phyloP scores from a whole-genome alignment of 2,888 invertebrate genomes.

The Nasonovia ribisnigri region DNA sequence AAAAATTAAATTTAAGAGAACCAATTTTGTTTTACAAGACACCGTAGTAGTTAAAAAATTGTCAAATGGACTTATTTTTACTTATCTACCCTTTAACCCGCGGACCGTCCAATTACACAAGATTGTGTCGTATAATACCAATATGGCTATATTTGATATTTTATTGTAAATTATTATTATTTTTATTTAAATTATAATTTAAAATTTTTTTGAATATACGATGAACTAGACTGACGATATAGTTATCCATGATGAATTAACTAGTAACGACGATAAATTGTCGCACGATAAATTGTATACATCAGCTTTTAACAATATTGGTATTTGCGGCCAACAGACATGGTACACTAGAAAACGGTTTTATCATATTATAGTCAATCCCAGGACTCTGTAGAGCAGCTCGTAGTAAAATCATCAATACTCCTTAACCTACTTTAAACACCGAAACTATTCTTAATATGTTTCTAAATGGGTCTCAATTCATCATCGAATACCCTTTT shows the following conservation, averaged over 20 bases:
- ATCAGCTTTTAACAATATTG: not conserved
- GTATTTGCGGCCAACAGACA: not conserved
- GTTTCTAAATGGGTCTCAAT: constrained; percentile 43
- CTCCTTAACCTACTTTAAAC: constrained; percentile 51
- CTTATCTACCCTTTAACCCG: not conserved
- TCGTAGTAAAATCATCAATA: constrained; percentile 31
- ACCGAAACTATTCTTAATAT: constrained; percentile 34
- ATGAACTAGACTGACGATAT: not conserved
- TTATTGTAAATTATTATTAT: not conserved
- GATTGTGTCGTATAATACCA: not conserved
- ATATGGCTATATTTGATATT: not conserved
- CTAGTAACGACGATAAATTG: not conserved
- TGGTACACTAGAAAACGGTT: not conserved
- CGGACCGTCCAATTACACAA: not conserved
- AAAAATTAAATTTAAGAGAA: too few relatives aligned
- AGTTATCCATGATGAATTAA: not conserved
- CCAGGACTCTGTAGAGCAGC: not conserved
- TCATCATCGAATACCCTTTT: constrained; percentile 3
- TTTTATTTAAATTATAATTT: not conserved
- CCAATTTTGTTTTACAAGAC: too few relatives aligned
- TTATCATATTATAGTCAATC: constrained; percentile 21
- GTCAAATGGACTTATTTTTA: not conserved
- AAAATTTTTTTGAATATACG: not conserved
- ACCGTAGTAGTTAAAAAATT: too few relatives aligned
- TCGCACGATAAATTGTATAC: not conserved